Percentiles rank a stretch among this genome's conserved stretches.
These are phyloP conservation scores for Amiota minor DNA, from an alignment of 2,888 invertebrate species.

Conservation along the genomic window DNA sequence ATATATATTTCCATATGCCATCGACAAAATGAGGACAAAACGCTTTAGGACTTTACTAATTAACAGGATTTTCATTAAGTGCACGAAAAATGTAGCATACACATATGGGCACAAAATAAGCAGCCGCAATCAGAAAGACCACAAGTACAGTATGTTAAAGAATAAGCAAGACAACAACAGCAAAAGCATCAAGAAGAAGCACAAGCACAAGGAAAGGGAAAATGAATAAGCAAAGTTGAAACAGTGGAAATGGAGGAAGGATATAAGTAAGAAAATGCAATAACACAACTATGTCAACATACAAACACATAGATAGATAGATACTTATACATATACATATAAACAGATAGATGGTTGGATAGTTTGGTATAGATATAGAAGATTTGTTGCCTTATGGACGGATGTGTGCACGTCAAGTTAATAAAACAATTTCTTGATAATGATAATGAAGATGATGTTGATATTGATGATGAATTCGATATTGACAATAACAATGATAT, in stretches of 20 bases:
- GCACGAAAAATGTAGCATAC: slow-evolving; percentile 8
- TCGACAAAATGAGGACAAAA: slow-evolving; percentile 15
- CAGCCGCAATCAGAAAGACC: neutral
- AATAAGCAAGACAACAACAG: neutral
- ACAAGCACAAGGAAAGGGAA: neutral
- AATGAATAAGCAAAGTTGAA: too few relatives aligned
- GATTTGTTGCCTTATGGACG: slow-evolving; percentile 13
- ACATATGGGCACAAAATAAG: neutral
- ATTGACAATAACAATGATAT: too few relatives aligned
- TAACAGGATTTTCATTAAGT: slow-evolving; percentile 48
- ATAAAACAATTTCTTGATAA: slow-evolving; percentile 20
- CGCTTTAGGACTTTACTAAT: slow-evolving; percentile 48
- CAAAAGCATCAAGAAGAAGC: neutral
- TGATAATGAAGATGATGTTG: too few relatives aligned
- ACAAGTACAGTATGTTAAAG: neutral
- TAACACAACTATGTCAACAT: neutral
- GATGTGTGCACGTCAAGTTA: neutral
- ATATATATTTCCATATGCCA: neutral
- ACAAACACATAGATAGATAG: too few relatives aligned
- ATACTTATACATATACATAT: too few relatives aligned
- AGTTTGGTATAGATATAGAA: too few relatives aligned
- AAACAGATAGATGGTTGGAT: too few relatives aligned
- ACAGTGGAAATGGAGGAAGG: too few relatives aligned
- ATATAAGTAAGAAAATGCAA: too few relatives aligned
- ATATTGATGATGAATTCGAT: too few relatives aligned